Conservation (phyloP, 1,140 invertebrate genomes). For the Heterodera carotae region DNA sequence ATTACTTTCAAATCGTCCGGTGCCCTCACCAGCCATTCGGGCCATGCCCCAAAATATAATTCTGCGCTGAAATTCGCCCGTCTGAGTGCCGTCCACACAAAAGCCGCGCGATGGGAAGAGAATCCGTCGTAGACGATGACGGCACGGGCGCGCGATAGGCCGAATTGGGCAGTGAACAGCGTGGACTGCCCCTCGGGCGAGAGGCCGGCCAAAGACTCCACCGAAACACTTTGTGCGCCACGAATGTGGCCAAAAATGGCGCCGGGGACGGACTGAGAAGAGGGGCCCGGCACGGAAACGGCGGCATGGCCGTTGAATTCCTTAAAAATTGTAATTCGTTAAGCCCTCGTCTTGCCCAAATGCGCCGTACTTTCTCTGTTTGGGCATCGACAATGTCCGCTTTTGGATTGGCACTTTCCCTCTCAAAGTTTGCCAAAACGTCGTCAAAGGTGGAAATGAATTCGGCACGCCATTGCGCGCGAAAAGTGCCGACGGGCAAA, state of each 20-base stretch:
- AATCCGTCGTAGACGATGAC: conserved; percentile 62
- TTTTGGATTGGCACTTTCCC: conserved; percentile 30
- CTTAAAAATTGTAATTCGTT: conserved; percentile 32
- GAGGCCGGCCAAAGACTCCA: conserved; percentile 55
- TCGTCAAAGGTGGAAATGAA: conserved; percentile 62
- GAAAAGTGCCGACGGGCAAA: conserved; percentile 39
- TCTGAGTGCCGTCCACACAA: conserved; percentile 59
- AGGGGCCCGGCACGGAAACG: neutral
- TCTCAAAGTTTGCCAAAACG: conserved; percentile 52
- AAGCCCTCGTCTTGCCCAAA: neutral
- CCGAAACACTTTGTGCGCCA: conserved; percentile 57
- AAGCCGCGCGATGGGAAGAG: conserved; percentile 51
- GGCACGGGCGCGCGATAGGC: conserved; percentile 41
- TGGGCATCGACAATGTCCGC: conserved; percentile 62
- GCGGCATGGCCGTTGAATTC: conserved; percentile 50
- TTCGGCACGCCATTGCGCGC: conserved; percentile 48
- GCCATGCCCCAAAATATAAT: conserved; percentile 63
- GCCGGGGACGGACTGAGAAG: conserved; percentile 25
- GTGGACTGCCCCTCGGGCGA: conserved; percentile 24
- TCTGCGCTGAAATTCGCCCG: conserved; percentile 45
- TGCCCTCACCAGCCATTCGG: conserved; percentile 62
- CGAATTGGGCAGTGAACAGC: conserved; percentile 44
- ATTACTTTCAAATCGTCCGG: conserved; percentile 62
- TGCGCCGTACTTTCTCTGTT: conserved; percentile 44
- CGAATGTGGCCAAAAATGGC: conserved; percentile 60